Percentiles rank a stretch among this genome's conserved stretches.
These are phyloP conservation scores for Gavialis gangeticus DNA, from an alignment of 2,113 vertebrate species.

Conservation along the genomic window DNA sequence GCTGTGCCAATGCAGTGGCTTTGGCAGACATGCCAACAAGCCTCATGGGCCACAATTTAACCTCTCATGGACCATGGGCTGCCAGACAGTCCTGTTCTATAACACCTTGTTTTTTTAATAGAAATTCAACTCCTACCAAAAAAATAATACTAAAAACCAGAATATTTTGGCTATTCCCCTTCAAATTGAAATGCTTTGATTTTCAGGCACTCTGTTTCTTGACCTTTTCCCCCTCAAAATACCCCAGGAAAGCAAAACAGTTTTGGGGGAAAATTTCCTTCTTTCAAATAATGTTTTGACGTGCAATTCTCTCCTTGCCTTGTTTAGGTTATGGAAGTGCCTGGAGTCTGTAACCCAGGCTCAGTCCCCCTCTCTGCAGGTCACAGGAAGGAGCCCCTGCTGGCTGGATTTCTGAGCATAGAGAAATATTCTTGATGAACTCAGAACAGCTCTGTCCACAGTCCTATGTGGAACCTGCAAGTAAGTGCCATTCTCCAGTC, in stretches of 20 bases:
- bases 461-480: not conserved
- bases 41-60: too few species aligned
- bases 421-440: not conserved
- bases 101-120: not conserved
- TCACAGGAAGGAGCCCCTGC: not conserved
- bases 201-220: not conserved
- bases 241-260: not conserved
- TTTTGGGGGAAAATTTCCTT: rapidly evolving
- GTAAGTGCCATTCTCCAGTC: not conserved
- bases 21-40: too few species aligned
- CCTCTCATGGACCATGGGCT: too few species aligned
- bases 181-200: not conserved
- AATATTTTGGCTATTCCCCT: not conserved
- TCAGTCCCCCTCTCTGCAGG: not conserved
- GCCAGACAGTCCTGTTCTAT: too few species aligned
- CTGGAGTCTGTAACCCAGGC: not conserved
- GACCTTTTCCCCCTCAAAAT: not conserved
- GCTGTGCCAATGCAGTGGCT: too few species aligned
- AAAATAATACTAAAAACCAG: too few species aligned
- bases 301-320: not conserved
- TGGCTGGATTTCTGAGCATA: not conserved
- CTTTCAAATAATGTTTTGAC: not conserved
- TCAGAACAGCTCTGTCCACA: not conserved
- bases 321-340: not conserved
- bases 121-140: not conserved